Conservation (phyloP, 2,888 invertebrate genomes). For the Zygothrica quintamaculata region DNA sequence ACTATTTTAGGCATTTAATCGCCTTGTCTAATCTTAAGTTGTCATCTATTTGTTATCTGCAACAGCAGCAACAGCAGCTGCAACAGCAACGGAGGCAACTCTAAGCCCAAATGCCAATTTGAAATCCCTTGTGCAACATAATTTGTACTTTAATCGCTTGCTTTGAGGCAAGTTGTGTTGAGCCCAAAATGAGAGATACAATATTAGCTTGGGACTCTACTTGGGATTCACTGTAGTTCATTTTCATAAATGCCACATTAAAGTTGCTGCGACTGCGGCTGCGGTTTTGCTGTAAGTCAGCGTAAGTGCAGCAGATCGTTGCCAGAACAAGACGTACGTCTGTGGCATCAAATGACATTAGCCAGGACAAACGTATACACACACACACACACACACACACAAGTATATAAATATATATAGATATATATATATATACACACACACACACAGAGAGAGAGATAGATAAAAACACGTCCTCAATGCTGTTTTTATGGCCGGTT, state of each 20-base stretch:
- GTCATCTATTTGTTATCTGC: conserved; percentile 16
- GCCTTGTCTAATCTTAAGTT: conserved; percentile 23
- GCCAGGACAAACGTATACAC: conserved; percentile 28
- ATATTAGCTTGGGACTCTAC: conserved; percentile 6
- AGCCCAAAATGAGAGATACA: too few relatives aligned
- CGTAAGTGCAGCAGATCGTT: conserved; percentile 31
- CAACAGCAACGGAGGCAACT: too few relatives aligned
- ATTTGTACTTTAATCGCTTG: conserved; percentile 69
- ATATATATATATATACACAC: conserved; percentile 1
- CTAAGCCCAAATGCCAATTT: conserved; percentile 37
- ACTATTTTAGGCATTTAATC: conserved; percentile 6
- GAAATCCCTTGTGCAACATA: conserved; percentile 70
- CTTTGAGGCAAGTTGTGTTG: too few relatives aligned
- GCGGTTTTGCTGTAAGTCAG: conserved; percentile 10
- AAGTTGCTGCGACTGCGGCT: conserved; percentile 34
- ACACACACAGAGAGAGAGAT: neutral
- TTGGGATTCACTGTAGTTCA: conserved; percentile 49
- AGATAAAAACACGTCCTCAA: conserved; percentile 39
- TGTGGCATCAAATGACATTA: conserved; percentile 57
- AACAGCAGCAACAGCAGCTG: neutral
- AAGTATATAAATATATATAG: neutral
- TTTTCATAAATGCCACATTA: conserved; percentile 80
- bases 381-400: conserved; percentile 7
- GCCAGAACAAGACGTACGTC: conserved; percentile 48
- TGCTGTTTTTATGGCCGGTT: conserved; percentile 48